Base-by-base conservation (phyloP, 2,113 vertebrate genomes). In the Ctenodactylus gundi region DNA sequence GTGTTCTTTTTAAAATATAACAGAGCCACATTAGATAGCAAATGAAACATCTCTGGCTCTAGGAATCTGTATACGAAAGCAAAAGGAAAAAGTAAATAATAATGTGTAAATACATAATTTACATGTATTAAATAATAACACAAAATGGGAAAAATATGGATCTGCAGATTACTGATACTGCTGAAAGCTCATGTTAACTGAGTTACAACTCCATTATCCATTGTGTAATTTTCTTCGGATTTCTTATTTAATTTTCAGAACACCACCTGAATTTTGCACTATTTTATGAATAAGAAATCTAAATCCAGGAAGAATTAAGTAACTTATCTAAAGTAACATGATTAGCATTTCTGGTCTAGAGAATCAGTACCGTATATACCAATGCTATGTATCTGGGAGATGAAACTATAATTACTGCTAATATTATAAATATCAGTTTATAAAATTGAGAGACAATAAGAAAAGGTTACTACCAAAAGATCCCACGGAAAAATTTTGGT, bases 381-480 rank as follows among this genome's bases (percentile, higher is more conserved):
- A 86, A 44, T 13, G 31, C 29, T 36, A 53, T 21, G 15, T 57
- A 44, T 83, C 41, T 85, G 3, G 60, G 44, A 41, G 67, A 34
- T 29, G 55, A 83, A 55, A 64, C 20, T 15, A 6, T 18, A 17
- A 10, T 72, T 70, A 21, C 85, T 86, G 39, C 64, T 85, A 91
- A n/a, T 36, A 13, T 9, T 68, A 3, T 73, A 88, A 20, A 29
- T 27, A 3, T 6, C 53, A 70, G 29, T 10, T 58, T 53, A 0
- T 88, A 57, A 85, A 86, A 62, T n/a, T 55, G 55, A 87, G 55
- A 83, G 51, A 89, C 89, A 77, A 85, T 10, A 60, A 62, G 84
- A 81, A 78, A 90, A 81, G 80, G 14, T 84, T 49, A 36, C 12
- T 15, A 55, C 65, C 31, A 7, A 75, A 62, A 51, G 51, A 85